These are phyloP conservation scores for Strigops habroptila DNA, from an alignment of 2,113 vertebrate species.

Conservation along the genomic window DNA sequence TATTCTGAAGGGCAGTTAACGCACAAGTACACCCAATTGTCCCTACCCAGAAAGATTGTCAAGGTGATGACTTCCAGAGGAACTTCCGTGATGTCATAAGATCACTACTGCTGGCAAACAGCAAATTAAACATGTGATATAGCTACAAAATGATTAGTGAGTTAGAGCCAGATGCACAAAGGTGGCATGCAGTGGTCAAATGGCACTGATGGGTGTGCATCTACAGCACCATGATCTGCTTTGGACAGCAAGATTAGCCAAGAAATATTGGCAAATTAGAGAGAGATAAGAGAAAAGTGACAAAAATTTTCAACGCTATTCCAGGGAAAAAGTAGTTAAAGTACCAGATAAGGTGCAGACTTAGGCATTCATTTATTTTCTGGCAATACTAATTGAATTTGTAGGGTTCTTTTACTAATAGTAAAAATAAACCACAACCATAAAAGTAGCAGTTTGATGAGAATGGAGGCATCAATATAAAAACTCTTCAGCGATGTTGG, in stretches of 20 bases:
- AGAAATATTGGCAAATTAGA: not conserved
- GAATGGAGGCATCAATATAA: not conserved
- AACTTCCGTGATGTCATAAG: not conserved
- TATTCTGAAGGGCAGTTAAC: slow-evolving; percentile 13
- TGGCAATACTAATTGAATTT: not conserved
- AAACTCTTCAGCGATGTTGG: not conserved
- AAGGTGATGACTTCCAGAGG: not conserved
- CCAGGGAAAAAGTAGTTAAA: not conserved
- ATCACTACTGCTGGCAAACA: not conserved
- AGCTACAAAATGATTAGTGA: not conserved
- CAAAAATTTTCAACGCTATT: not conserved
- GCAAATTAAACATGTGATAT: not conserved
- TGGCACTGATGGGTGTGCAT: not conserved
- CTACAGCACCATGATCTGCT: not conserved
- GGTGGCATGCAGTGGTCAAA: not conserved
- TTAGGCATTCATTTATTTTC: not conserved
- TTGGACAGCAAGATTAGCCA: not conserved
- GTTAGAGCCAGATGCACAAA: not conserved
- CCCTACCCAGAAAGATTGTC: not conserved
- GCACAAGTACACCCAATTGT: not conserved
- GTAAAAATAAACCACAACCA: not conserved
- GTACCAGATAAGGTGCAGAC: not conserved
- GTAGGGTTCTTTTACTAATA: not conserved
- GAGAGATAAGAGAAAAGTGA: slow-evolving; percentile 12
- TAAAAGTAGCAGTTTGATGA: not conserved